These are phyloP conservation scores for Corella eumyota DNA, from an alignment of 23 tunicate species.

Conservation along the genomic window DNA sequence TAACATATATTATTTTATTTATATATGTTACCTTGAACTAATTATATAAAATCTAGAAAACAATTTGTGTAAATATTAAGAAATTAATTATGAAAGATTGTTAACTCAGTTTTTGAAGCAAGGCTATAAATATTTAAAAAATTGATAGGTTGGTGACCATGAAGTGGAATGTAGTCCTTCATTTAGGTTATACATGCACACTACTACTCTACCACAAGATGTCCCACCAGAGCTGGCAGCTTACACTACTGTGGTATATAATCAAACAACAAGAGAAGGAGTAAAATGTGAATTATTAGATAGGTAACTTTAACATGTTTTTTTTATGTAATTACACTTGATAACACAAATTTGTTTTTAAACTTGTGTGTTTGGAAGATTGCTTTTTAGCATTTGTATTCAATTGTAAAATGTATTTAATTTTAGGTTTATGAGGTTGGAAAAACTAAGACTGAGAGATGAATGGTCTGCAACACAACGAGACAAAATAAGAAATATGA, in stretches of 20 bases:
- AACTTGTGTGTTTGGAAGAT: too few species aligned
- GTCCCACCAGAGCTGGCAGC: slow-evolving; percentile 95
- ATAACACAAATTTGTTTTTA: too few species aligned
- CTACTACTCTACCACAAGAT: slow-evolving; percentile 75
- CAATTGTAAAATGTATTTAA: too few species aligned
- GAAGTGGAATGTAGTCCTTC: slow-evolving; percentile 83
- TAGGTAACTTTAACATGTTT: slow-evolving; percentile 38
- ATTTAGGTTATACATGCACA: slow-evolving; percentile 75
- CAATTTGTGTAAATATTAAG: too few species aligned
- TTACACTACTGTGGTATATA: slow-evolving; percentile 61
- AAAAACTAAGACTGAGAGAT: slow-evolving; percentile 71
- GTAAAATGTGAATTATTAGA: slow-evolving; percentile 55
- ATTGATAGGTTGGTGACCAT: slow-evolving; percentile 76
- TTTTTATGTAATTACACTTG: too few species aligned
- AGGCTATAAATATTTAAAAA: too few species aligned
- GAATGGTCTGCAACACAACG: slow-evolving; percentile 66
- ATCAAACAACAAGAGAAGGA: slow-evolving; percentile 72
- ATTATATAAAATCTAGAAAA: too few species aligned
- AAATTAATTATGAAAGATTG: too few species aligned
- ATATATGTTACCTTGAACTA: too few species aligned
- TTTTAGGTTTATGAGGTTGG: slow-evolving; percentile 72
- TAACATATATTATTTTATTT: too few species aligned
- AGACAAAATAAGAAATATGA: slow-evolving; percentile 73
- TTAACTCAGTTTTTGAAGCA: too few species aligned
- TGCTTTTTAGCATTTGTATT: too few species aligned